These are phyloP conservation scores for Irena cyanogastra DNA, from an alignment of 2,113 vertebrate species.

Conservation along the genomic window DNA sequence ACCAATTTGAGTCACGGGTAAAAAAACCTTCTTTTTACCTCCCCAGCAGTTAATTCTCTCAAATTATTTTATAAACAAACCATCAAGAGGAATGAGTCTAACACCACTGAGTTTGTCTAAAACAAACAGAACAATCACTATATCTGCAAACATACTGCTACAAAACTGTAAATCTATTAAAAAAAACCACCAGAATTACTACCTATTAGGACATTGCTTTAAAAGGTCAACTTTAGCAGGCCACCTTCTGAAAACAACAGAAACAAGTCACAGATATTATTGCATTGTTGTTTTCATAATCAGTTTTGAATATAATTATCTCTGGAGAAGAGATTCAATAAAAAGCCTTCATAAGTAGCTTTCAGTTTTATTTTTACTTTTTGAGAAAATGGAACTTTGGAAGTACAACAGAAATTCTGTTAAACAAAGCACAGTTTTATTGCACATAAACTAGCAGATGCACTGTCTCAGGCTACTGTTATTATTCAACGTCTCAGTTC, in stretches of 20 bases:
- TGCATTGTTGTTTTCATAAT: background rate
- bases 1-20: background rate
- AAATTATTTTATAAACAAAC: constrained; percentile 2
- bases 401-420: background rate
- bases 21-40: background rate
- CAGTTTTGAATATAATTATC: background rate
- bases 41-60: background rate
- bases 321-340: background rate
- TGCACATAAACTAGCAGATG: background rate
- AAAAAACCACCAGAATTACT: background rate
- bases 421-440: background rate
- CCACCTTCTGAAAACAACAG: background rate
- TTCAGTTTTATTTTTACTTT: background rate
- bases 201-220: background rate
- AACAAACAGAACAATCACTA: background rate
- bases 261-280: background rate
- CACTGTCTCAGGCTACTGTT: background rate
- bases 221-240: background rate
- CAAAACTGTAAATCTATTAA: rapidly evolving
- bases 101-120: background rate
- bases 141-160: background rate
- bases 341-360: background rate
- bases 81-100: background rate
- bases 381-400: background rate
- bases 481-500: background rate